Base-by-base conservation (phyloP, 37 sponge, comb jelly and placozoan genomes). In the Mnemiopsis leidyi region DNA sequence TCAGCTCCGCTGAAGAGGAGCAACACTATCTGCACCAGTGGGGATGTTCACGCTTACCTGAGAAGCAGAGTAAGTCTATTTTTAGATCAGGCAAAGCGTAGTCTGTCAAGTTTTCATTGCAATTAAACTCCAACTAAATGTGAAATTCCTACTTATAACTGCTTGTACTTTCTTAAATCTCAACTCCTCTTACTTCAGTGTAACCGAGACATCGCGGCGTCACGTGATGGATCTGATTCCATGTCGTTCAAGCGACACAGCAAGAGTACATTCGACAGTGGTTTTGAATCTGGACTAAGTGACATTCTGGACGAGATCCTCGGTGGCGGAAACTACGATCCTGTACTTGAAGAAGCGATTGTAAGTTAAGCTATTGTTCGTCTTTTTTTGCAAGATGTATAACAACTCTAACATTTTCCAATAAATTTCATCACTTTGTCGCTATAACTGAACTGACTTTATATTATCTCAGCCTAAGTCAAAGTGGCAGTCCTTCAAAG, bases 211-310 rank as follows among this genome's bases (percentile, higher is more conserved):
- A 23, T 69, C 2, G 73, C 29, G 2, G 24, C 73, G 3, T 69
- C 73, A 21, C 73, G 73, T 69, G 73, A 69, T 25, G 73, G 29
- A 5, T 21, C 28, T 25, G 73, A 69, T 25, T 21, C 28, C 73
- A 69, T 69, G 28, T 69, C 82, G 36, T 79, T 31, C 82, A 79
- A 79, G 36, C 33, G 82, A 16, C 82, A 79, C 82, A 79, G 82
- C 21, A 79, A 79, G 82, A 79, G 82, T 29, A 79, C 82, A 1
- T 79, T 79, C 32, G 82, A 79, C 82, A 79, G 82, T 31, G 82
- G 82, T 2, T 79, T 79, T 31, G 82, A 79, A 36, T 79, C 82
- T 1, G 82, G 35, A 79, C 73, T 69, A 16, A 69, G 73, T 20
- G 82, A 79, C 32, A 79, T 79, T 13, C 82, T 79, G 36, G 82